Evolutionary conservation across 2,113 vertebrate genomes (phyloP).

Genomic region (Fulmarus glacialis): DNA sequence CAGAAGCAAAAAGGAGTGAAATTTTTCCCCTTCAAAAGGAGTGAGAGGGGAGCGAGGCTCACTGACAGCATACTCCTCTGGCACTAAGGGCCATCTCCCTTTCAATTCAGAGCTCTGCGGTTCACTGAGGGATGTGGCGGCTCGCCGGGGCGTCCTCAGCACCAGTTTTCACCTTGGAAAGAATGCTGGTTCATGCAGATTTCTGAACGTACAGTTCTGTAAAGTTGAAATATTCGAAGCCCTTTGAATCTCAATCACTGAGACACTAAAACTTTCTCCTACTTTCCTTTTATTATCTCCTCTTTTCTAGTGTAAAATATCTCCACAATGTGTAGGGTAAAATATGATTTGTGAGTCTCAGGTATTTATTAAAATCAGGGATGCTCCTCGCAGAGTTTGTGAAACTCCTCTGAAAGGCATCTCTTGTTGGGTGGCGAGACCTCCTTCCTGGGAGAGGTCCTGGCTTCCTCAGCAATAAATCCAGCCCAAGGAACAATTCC

Average conservation of each 20-base stretch:
- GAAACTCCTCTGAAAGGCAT: background rate
- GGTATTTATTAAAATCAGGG: background rate
- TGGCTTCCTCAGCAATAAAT: background rate
- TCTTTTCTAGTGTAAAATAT: background rate
- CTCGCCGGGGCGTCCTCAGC: accelerated
- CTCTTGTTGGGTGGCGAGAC: background rate
- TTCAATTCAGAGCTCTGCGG: background rate
- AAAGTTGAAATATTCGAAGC: background rate
- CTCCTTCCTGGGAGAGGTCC: background rate
- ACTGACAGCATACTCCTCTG: background rate
- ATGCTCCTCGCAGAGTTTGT: background rate
- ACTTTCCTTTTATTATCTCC: background rate
- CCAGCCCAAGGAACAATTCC: background rate
- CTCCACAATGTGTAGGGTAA: background rate
- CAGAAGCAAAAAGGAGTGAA: background rate
- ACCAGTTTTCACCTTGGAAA: background rate
- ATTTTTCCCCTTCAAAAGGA: background rate
- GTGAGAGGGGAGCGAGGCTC: accelerated
- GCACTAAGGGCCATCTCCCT: background rate
- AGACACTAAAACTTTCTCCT: background rate
- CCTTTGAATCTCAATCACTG: background rate
- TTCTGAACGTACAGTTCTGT: background rate
- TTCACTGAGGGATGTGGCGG: background rate
- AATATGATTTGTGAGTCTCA: background rate
- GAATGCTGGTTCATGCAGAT: background rate